These are phyloP conservation scores for Hafferia zeledoni DNA, from an alignment of 2,797 vertebrate genomes.

Conservation along the genomic window DNA sequence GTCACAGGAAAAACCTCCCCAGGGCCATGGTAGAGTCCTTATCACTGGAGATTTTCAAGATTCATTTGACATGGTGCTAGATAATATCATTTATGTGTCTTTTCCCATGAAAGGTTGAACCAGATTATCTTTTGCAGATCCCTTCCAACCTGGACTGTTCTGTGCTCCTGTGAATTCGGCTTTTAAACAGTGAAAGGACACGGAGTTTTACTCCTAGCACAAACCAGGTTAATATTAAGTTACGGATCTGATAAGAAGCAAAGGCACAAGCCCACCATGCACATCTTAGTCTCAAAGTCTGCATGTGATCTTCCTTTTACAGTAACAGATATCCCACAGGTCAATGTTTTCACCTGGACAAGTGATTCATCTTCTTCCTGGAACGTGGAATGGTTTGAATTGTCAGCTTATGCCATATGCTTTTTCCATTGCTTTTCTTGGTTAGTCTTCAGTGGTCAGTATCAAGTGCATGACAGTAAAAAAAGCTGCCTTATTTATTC, in stretches of 20 bases:
- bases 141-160: background rate
- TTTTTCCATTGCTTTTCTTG: background rate
- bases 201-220: background rate
- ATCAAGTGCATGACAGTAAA: background rate
- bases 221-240: background rate
- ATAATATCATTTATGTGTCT: background rate
- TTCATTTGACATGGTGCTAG: background rate
- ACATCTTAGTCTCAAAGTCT: background rate
- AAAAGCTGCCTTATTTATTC: background rate
- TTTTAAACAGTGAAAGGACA: background rate
- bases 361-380: background rate
- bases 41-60: background rate
- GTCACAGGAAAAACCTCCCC: background rate
- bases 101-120: background rate
- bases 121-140: background rate
- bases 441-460: background rate
- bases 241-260: background rate
- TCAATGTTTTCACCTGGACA: background rate
- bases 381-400: background rate
- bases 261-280: background rate
- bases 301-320: background rate
- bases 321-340: background rate
- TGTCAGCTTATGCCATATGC: background rate
- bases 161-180: background rate
- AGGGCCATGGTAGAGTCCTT: background rate